phyloP scores from a whole-genome alignment of 23 tunicate species.

The Trididemnum miniatum region DNA sequence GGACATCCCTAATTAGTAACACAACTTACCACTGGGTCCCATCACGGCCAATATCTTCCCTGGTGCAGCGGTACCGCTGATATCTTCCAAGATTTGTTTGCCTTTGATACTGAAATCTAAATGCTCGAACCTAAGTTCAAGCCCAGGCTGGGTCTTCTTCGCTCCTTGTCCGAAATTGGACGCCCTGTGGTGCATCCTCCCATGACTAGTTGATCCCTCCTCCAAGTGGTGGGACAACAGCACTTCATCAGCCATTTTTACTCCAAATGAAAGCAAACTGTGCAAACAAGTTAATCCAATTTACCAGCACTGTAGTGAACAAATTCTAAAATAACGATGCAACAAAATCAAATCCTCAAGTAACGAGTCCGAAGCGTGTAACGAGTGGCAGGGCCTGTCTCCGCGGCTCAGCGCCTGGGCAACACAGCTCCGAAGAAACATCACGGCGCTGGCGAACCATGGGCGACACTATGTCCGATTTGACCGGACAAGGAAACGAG shows the following conservation, averaged over 20 bases:
- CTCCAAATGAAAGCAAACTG: background rate
- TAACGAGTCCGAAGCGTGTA: no score
- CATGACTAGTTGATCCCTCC: background rate
- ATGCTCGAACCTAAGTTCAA: constrained; percentile 57
- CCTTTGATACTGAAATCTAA: constrained; percentile 62
- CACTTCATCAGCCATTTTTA: constrained; percentile 53
- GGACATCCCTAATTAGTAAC: no score
- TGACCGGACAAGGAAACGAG: no score
- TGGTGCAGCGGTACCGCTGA: constrained; percentile 83
- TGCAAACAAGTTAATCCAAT: no score
- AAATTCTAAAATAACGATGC: no score
- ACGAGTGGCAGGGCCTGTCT: no score
- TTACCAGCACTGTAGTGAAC: no score
- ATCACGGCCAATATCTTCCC: constrained; percentile 87
- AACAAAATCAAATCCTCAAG: no score
- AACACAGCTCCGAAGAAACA: no score
- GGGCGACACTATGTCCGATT: no score
- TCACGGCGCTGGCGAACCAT: no score
- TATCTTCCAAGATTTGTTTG: constrained; percentile 64
- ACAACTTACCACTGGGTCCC: constrained; percentile 91
- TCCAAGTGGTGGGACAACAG: constrained; percentile 1
- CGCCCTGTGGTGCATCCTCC: background rate
- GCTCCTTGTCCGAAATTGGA: constrained; percentile 45
- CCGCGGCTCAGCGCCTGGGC: no score
- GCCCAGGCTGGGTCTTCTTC: constrained; percentile 53